Evolutionary conservation across 2,113 vertebrate species (phyloP).

Genomic region (Hepsetus odoe): DNA sequence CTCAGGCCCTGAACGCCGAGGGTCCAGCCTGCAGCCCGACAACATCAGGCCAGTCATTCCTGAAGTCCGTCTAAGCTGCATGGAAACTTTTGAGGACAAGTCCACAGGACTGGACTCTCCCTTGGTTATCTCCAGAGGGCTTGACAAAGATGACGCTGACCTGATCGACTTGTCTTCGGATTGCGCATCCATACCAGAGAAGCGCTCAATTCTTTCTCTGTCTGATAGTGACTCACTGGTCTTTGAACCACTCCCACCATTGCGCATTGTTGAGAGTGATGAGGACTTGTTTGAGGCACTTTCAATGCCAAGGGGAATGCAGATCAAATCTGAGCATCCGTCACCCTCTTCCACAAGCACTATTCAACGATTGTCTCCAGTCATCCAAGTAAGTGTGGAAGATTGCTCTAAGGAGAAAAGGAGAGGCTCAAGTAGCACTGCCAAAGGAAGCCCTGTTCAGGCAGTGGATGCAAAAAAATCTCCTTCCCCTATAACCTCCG

Average conservation of each 20-base stretch:
- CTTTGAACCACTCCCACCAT: conserved; percentile 91
- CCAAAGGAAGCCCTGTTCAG: conserved; percentile 51
- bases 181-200: conserved; percentile 92
- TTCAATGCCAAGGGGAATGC: conserved; percentile 60
- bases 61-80: conserved; percentile 94
- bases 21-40: conserved; percentile 71
- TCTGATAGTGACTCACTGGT: conserved; percentile 97
- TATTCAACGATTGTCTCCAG: conserved; percentile 80
- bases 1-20: conserved; percentile 73
- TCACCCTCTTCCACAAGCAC: conserved; percentile 74
- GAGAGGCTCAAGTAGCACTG: conserved; percentile 64
- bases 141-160: conserved; percentile 86
- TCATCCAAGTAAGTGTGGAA: conserved; percentile 91
- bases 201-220: conserved; percentile 89
- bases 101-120: conserved; percentile 75
- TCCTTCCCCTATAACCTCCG: conserved; percentile 55
- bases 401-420: conserved; percentile 83
- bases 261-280: conserved; percentile 95
- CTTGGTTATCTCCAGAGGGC: not conserved
- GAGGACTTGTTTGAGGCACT: conserved; percentile 83
- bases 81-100: conserved; percentile 91
- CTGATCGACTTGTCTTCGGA: conserved; percentile 96
- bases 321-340: conserved; percentile 35
- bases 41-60: conserved; percentile 87
- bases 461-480: conserved; percentile 55